Percentiles rank a stretch among this genome's conserved stretches.
Conservation (phyloP, 2,113 vertebrate species). For the Ariopsis seemanni region DNA sequence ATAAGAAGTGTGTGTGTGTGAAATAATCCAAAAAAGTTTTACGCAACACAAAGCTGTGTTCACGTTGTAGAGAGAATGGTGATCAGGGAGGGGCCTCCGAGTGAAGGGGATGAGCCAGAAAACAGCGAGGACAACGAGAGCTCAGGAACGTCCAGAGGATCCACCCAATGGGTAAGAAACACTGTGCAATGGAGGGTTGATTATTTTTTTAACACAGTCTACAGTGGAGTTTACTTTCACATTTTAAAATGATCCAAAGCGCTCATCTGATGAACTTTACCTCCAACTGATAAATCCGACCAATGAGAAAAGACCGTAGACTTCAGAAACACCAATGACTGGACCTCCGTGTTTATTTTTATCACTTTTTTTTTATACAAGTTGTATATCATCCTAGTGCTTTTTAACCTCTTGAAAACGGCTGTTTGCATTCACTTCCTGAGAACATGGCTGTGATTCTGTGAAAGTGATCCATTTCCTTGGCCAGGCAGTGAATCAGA, state of each 20-base stretch:
- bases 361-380: neutral
- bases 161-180: slow-evolving; percentile 36
- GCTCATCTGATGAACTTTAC: neutral
- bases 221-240: neutral
- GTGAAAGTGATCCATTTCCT: neutral
- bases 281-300: neutral
- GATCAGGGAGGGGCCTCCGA: slow-evolving; percentile 31
- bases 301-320: neutral
- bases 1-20: neutral
- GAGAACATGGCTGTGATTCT: neutral
- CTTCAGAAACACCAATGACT: neutral
- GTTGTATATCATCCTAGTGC: neutral
- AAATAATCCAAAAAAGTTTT: neutral
- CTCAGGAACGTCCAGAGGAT: slow-evolving; percentile 24
- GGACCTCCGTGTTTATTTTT: too few relatives aligned
- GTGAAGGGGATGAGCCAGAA: slow-evolving; percentile 10
- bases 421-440: neutral
- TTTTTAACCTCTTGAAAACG: neutral
- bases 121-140: slow-evolving; percentile 8
- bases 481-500: neutral
- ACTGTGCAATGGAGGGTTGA: too few relatives aligned
- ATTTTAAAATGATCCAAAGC: too few relatives aligned
- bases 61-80: slow-evolving; percentile 10
- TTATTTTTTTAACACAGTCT: too few relatives aligned
- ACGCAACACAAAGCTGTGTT: neutral